phyloP scores from a whole-genome alignment of 2,113 vertebrate genomes.

The Phrynocephalus versicolor region DNA sequence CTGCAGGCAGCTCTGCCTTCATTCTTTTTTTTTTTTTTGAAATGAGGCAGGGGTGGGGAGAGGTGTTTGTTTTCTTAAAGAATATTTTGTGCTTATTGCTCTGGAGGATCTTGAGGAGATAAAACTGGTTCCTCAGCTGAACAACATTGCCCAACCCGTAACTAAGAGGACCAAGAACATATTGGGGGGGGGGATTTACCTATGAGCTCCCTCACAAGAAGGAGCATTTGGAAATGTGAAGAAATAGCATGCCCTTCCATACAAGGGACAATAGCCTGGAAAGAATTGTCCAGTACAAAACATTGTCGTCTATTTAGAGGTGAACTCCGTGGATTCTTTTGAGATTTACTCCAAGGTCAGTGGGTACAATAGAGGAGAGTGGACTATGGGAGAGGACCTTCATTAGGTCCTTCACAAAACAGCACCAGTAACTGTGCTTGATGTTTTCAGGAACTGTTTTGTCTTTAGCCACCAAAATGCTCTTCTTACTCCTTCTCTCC shows the following conservation, averaged over 20 bases:
- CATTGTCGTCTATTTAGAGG: too few relatives aligned
- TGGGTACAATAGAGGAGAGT: not conserved
- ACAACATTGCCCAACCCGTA: too few relatives aligned
- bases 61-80: too few relatives aligned
- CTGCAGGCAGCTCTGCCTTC: too few relatives aligned
- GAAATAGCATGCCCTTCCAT: not conserved
- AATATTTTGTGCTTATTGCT: not conserved
- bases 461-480: constrained; percentile 11
- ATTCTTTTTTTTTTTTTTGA: too few relatives aligned
- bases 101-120: not conserved
- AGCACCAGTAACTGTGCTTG: constrained; percentile 38
- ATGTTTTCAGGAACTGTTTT: constrained; percentile 43
- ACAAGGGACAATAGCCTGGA: not conserved
- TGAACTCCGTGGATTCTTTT: too few relatives aligned
- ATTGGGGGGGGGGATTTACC: too few relatives aligned
- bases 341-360: not conserved
- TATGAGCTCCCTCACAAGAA: too few relatives aligned
- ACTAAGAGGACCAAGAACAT: too few relatives aligned
- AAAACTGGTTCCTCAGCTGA: too few relatives aligned
- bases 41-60: too few relatives aligned
- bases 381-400: too few relatives aligned
- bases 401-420: constrained; percentile 19
- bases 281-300: not conserved
- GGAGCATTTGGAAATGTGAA: not conserved
- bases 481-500: not conserved